A percentile compares a stretch with the other conserved stretches of the same genome.
These are phyloP conservation scores for Planococcus citri DNA, from an alignment of 1,140 invertebrate genomes.

Conservation along the genomic window DNA sequence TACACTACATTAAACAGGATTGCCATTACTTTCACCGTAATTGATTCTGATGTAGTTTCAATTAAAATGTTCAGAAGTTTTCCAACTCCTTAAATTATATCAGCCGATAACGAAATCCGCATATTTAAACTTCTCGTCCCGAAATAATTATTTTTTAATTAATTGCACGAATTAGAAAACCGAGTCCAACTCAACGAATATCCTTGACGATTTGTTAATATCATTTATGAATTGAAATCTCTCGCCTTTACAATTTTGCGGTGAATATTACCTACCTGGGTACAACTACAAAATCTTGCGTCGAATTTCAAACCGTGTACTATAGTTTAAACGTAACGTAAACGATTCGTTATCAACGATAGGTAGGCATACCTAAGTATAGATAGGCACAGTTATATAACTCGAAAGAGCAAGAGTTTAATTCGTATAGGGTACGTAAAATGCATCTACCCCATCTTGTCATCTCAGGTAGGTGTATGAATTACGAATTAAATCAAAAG, in stretches of 20 bases:
- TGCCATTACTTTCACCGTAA: conserved; percentile 18
- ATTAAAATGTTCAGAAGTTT: conserved; percentile 16
- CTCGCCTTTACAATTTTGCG: background rate
- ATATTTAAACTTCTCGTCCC: background rate
- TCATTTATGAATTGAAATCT: background rate
- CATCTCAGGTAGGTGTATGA: no score
- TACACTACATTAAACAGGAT: conserved; percentile 18
- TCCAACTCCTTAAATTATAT: conserved; percentile 7
- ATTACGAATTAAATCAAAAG: background rate
- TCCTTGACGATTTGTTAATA: background rate
- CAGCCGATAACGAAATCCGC: conserved; percentile 5
- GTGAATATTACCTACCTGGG: background rate
- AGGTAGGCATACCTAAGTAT: no score
- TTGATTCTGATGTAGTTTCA: conserved; percentile 20
- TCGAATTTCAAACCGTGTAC: no score
- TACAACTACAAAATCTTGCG: no score
- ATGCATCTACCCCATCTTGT: no score
- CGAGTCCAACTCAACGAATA: background rate
- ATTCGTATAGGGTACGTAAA: no score
- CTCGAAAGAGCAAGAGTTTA: no score
- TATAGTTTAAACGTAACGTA: no score
- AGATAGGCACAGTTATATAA: no score
- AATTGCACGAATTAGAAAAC: background rate
- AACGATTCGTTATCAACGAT: no score
- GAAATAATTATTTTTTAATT: conserved; percentile 5